Conservation (phyloP, 2,888 invertebrate species). For the Lacanobia oleracea region DNA sequence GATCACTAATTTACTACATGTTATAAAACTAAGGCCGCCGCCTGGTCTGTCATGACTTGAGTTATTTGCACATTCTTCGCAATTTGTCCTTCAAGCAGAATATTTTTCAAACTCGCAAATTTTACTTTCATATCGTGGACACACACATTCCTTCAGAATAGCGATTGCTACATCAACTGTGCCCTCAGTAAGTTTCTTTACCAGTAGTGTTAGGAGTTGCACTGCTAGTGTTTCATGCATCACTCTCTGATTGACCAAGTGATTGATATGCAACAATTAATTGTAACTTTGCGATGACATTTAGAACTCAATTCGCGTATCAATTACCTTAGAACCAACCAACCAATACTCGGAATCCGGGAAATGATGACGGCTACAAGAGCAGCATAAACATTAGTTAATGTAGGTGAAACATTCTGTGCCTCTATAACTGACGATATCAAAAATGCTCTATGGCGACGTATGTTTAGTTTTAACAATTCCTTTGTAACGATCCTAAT, state of each 20-base stretch:
- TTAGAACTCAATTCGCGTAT: constrained; percentile 97
- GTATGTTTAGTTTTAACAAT: constrained; percentile 98
- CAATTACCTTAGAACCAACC: constrained; percentile 95
- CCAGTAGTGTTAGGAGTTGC: constrained; percentile 97
- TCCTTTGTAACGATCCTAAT: constrained; percentile 97
- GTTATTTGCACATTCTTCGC: no score
- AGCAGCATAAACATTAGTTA: constrained; percentile 99
- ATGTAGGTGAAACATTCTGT: constrained; percentile 99
- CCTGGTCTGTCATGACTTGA: no score
- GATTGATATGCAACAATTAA: constrained; percentile 97
- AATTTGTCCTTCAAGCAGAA: no score
- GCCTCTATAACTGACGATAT: constrained; percentile 98
- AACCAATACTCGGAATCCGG: constrained; percentile 99
- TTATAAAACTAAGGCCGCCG: no score
- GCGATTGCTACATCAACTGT: constrained; percentile 99
- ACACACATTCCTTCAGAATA: constrained; percentile 98
- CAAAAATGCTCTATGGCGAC: constrained; percentile 98
- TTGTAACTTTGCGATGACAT: constrained; percentile 95
- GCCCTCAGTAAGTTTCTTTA: constrained; percentile 99
- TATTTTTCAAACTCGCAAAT: no score
- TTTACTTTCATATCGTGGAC: no score
- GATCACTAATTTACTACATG: no score
- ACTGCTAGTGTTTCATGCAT: constrained; percentile 98
- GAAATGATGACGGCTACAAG: constrained; percentile 99
- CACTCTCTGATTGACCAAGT: constrained; percentile 99